These are phyloP conservation scores for Neopelma chrysocephalum DNA, from an alignment of 2,797 vertebrate species.

Conservation along the genomic window DNA sequence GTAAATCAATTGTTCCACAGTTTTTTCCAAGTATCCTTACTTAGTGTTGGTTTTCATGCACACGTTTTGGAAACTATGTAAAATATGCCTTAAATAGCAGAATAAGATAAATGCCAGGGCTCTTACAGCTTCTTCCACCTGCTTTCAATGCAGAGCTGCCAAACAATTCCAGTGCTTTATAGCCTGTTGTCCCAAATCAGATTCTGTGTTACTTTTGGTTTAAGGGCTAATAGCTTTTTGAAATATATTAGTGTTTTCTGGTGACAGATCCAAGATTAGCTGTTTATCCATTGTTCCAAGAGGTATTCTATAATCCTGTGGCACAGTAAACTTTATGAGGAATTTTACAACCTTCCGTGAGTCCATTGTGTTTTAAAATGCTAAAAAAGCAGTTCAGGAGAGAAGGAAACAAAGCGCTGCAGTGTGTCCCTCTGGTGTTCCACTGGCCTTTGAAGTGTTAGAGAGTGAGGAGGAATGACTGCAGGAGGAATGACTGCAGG, in stretches of 20 bases:
- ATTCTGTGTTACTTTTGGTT: conserved; percentile 62
- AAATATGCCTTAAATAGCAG: conserved; percentile 30
- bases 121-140: conserved; percentile 30
- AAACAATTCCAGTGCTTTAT: conserved; percentile 55
- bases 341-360: conserved; percentile 57
- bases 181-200: conserved; percentile 51
- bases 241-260: conserved; percentile 58
- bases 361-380: conserved; percentile 37
- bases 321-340: conserved; percentile 58
- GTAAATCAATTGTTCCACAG: conserved; percentile 25
- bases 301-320: conserved; percentile 48
- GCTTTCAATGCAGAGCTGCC: conserved; percentile 30
- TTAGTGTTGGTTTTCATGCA: neutral
- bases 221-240: conserved; percentile 65
- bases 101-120: conserved; percentile 2
- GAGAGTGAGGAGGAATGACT: neutral
- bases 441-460: neutral
- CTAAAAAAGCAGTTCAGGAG: conserved; percentile 9
- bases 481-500: neutral
- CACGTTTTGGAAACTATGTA: neutral
- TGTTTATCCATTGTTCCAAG: conserved; percentile 45
- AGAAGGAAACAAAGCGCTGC: conserved; percentile 33
- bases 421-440: neutral
- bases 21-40: neutral
- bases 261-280: conserved; percentile 56